A percentile compares a stretch with the other conserved stretches of the same genome.
These are phyloP conservation scores for Fringilla coelebs DNA, from an alignment of 2,797 vertebrate species.

Conservation along the genomic window DNA sequence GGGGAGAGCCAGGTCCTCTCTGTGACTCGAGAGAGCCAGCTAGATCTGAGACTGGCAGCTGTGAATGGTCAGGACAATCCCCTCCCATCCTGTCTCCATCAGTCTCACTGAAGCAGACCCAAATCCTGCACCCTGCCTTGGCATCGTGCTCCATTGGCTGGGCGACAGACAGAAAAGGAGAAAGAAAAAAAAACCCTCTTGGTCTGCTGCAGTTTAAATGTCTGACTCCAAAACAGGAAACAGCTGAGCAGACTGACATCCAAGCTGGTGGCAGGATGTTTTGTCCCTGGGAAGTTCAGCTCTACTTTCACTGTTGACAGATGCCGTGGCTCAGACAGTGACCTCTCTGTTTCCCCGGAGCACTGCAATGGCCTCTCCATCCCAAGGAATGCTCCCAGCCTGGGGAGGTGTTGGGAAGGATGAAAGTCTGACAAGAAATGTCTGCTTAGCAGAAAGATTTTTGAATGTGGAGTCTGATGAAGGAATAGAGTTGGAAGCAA, in stretches of 20 bases:
- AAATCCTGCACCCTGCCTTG: neutral
- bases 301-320: constrained; percentile 63
- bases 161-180: neutral
- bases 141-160: neutral
- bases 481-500: too few relatives aligned
- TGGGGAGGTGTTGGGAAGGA: too few relatives aligned
- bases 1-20: neutral
- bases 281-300: constrained; percentile 38
- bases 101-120: neutral
- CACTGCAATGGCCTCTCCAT: neutral
- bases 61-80: neutral
- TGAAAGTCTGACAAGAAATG: too few relatives aligned
- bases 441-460: too few relatives aligned
- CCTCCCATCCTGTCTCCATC: neutral
- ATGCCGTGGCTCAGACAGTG: constrained; percentile 38
- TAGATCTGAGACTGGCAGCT: neutral
- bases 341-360: constrained; percentile 33
- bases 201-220: neutral
- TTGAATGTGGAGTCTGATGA: too few relatives aligned
- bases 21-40: neutral
- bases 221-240: constrained; percentile 52
- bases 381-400: neutral
- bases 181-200: neutral
- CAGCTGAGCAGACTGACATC: constrained; percentile 65
- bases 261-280: constrained; percentile 50